A percentile compares a stretch with the other conserved stretches of the same genome.
Conservation (phyloP, 2,888 invertebrate species). For the Drosophila lacicola region DNA sequence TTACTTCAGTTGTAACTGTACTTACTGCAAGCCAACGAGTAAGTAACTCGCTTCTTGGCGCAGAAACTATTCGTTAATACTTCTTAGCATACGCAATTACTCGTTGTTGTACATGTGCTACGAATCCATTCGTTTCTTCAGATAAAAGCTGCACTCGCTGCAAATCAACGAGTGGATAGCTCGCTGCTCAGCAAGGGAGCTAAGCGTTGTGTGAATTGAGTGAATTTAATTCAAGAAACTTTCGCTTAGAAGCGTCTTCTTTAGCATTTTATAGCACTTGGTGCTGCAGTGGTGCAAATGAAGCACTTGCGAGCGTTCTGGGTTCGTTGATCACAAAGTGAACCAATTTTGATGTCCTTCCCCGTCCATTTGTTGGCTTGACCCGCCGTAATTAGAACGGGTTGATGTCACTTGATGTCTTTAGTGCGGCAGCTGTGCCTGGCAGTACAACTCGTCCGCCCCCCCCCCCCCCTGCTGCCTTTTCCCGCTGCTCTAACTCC, state of each 20-base stretch:
- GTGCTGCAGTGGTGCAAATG: constrained; percentile 1
- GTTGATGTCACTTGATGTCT: constrained; percentile 28
- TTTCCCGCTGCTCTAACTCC: not conserved
- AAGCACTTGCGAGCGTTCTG: constrained; percentile 10
- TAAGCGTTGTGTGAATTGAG: not conserved
- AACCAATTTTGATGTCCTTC: constrained; percentile 31
- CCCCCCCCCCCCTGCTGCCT: not conserved
- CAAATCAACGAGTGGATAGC: not conserved
- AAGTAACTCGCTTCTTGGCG: not conserved
- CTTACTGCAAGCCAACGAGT: not conserved
- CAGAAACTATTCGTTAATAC: not conserved
- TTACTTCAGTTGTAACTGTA: no score
- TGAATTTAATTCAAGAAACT: not conserved
- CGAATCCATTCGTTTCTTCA: no score
- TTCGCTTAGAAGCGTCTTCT: not conserved
- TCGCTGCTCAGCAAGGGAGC: not conserved
- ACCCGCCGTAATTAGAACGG: constrained; percentile 44
- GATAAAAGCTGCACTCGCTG: no score
- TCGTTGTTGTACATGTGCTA: no score
- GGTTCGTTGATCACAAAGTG: constrained; percentile 42
- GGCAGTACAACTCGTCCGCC: not conserved
- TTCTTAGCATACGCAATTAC: no score
- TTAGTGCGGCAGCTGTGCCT: constrained; percentile 9
- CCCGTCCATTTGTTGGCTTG: constrained; percentile 27
- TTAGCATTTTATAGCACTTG: constrained; percentile 1